A percentile compares a stretch with the other conserved stretches of the same genome.
Evolutionary conservation across 2,113 vertebrate species (phyloP).

Genomic region (Burhinus bistriatus): DNA sequence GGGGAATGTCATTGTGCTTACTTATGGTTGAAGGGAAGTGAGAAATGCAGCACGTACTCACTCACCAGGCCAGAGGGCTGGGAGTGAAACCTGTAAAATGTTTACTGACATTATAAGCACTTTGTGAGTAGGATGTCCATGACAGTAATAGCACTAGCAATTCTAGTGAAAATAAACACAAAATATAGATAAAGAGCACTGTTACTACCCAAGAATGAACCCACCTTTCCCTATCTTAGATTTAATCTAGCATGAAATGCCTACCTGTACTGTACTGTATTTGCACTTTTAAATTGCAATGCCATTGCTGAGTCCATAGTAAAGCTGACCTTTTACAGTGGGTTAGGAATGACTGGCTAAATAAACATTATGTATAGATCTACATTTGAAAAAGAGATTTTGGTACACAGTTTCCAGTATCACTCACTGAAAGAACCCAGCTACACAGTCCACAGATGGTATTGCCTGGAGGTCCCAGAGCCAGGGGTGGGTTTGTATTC

Average conservation of each 20-base stretch:
- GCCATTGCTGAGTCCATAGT: not conserved
- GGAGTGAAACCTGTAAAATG: not conserved
- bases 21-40: not conserved
- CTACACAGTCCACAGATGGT: not conserved
- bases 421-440: not conserved
- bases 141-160: not conserved
- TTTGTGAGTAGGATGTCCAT: not conserved
- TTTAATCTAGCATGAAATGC: not conserved
- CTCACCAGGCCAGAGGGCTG: not conserved
- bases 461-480: not conserved
- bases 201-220: not conserved
- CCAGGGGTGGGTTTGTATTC: not conserved
- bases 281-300: not conserved
- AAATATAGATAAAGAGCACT: not conserved
- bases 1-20: not conserved
- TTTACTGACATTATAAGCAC: not conserved
- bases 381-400: not conserved
- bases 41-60: not conserved
- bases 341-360: not conserved
- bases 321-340: not conserved
- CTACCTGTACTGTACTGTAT: not conserved
- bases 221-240: not conserved
- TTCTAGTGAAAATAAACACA: not conserved
- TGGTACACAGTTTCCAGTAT: not conserved
- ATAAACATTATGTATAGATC: not conserved